These are phyloP conservation scores for Neoniphon sammara DNA, from an alignment of 2,797 vertebrate genomes.

Conservation along the genomic window DNA sequence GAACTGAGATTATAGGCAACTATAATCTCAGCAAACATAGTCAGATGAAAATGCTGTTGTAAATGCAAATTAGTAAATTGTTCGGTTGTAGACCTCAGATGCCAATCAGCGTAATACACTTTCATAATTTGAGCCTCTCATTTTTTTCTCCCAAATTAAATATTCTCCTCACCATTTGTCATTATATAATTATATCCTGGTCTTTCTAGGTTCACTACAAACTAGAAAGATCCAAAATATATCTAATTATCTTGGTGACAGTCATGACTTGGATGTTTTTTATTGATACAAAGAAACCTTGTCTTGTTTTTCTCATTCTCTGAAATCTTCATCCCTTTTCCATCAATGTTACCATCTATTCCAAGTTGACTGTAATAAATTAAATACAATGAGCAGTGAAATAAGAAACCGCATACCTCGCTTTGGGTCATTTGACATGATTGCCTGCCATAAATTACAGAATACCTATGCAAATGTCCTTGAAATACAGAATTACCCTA, in stretches of 20 bases:
- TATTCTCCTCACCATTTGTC: not conserved
- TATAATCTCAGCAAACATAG: not conserved
- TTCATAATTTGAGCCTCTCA: not conserved
- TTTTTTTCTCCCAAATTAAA: no score
- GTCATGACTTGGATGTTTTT: not conserved
- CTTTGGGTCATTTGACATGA: slow-evolving; percentile 40
- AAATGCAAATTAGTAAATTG: not conserved
- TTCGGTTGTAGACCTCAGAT: not conserved
- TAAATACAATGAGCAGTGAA: slow-evolving; percentile 39
- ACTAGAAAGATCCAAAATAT: not conserved
- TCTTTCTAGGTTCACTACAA: not conserved
- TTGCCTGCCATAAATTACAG: slow-evolving; percentile 36
- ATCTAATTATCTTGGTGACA: not conserved
- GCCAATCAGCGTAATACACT: not conserved
- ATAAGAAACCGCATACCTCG: slow-evolving; percentile 30
- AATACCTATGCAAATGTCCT: not conserved
- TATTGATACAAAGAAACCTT: not conserved
- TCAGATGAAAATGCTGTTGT: not conserved
- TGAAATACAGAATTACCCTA: slow-evolving; percentile 1
- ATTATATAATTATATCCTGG: not conserved
- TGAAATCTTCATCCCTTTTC: slow-evolving; percentile 1
- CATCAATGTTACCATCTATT: slow-evolving; percentile 17
- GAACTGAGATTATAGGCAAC: not conserved
- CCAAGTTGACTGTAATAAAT: slow-evolving; percentile 25
- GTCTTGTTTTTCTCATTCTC: not conserved